A percentile compares a stretch with the other conserved stretches of the same genome.
Conservation (phyloP, 2,113 vertebrate species). For the Catharus bicknelli region DNA sequence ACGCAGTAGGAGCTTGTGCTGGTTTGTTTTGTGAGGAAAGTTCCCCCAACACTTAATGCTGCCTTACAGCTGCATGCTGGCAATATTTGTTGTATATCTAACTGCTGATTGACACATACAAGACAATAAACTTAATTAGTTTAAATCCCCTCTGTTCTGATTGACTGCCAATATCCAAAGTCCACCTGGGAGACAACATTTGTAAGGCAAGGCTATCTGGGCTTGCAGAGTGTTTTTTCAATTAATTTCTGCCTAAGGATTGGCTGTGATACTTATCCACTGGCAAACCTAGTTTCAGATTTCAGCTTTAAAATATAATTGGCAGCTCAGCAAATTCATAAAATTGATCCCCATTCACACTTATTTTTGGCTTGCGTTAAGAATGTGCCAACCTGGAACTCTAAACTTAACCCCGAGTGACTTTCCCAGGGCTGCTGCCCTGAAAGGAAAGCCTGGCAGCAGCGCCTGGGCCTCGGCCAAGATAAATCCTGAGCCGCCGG, state of each 20-base stretch:
- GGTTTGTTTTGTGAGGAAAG: neutral
- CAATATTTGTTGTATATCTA: neutral
- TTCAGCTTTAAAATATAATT: constrained; percentile 67
- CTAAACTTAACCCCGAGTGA: constrained; percentile 59
- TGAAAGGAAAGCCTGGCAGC: constrained; percentile 50
- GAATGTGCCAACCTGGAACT: constrained; percentile 64
- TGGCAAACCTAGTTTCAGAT: constrained; percentile 39
- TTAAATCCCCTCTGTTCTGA: neutral
- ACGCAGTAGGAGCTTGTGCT: neutral
- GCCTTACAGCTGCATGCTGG: neutral
- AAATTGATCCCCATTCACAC: constrained; percentile 62
- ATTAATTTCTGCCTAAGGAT: constrained; percentile 26
- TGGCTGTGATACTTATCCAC: neutral
- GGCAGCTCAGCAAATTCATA: constrained; percentile 69
- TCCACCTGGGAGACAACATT: neutral
- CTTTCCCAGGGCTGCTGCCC: constrained; percentile 41
- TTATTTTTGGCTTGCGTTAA: constrained; percentile 62
- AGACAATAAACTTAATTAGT: neutral
- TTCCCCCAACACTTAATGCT: accelerated
- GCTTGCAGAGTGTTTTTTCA: neutral
- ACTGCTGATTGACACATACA: neutral
- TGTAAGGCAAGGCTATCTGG: neutral
- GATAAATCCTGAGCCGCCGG: neutral
- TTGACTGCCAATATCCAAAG: neutral
- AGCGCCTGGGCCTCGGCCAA: constrained; percentile 3